Base-by-base conservation (phyloP, 2,113 vertebrate species). In the Blennius ocellaris region DNA sequence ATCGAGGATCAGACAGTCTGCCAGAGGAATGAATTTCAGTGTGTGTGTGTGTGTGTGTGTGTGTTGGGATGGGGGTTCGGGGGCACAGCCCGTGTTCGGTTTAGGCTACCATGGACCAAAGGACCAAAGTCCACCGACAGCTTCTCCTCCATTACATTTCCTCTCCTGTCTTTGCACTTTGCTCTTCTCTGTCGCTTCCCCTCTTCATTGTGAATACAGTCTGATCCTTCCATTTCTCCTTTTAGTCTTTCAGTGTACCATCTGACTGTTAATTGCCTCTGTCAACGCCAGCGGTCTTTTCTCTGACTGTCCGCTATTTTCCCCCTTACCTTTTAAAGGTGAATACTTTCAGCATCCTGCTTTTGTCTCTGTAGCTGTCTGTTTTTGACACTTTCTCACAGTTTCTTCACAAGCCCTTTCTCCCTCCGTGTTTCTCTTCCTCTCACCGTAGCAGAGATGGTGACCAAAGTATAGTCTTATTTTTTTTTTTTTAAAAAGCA, bases 311-410 rank as follows among this genome's bases (percentile, higher is more conserved):
- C 73, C 59, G 66, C n/a, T 47, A 60, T 14, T 30, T n/a, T 12
- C 15, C 37, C 38, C 5, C 45, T 37, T 54, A 65, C 44, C 66
- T 71, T 65, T 75, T 79, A 89, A 87, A 90, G 73, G 84, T 81
- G 84, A 89, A 88, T 70, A 80, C 69, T 87, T 83, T 78, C 75
- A 84, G 77, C 70, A 51, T 85, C 57, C 51, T 63, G 78, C 87
- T 81, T 89, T 86, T 89, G 73, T 89, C 79, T 78, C 40, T 81
- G 79, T 84, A 69, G 81, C 87, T 87, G 83, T 89, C 86, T 86
- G 69, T 83, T 88, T 89, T 78, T 88, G 83, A 88, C 89, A 91
- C 79, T 75, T 82, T 83, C 84, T 59, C 76, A 38, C 11, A 10
- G 38, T 73, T 73, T 62, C 78, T 80, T 82, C 72, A 74, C 80